Percentiles rank a stretch among this genome's conserved stretches.
Evolutionary conservation across 2,888 invertebrate genomes (phyloP).

Genomic region (Synanthedon andrenaeformis): DNA sequence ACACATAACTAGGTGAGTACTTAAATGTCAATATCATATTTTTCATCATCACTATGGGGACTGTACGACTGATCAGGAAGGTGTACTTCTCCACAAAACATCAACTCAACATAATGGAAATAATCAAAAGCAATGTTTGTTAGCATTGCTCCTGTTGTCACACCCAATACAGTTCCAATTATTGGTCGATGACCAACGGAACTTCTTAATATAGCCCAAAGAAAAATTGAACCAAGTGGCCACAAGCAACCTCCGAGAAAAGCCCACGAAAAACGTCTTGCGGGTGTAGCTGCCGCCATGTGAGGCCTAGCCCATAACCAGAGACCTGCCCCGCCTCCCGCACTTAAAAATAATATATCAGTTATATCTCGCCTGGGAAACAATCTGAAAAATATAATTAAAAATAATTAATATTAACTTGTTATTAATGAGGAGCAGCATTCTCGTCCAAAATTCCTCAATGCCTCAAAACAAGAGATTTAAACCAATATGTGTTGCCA

Average conservation of each 20-base stretch:
- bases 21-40: slow-evolving; percentile 64
- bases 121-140: slow-evolving; percentile 74
- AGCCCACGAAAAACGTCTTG: slow-evolving; percentile 76
- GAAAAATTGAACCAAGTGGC: slow-evolving; percentile 89
- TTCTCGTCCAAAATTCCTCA: too few relatives aligned
- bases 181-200: slow-evolving; percentile 78
- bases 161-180: slow-evolving; percentile 75
- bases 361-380: slow-evolving; percentile 82
- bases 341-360: slow-evolving; percentile 83
- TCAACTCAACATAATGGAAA: slow-evolving; percentile 72
- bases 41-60: slow-evolving; percentile 66
- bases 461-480: neutral
- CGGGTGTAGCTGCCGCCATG: slow-evolving; percentile 73
- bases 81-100: slow-evolving; percentile 66
- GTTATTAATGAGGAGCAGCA: neutral
- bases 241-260: slow-evolving; percentile 83
- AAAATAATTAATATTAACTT: neutral
- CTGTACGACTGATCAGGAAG: slow-evolving; percentile 54
- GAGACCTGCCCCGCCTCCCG: slow-evolving; percentile 84
- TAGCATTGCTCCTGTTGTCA: slow-evolving; percentile 77
- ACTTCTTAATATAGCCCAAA: slow-evolving; percentile 89
- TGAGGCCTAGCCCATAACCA: slow-evolving; percentile 87
- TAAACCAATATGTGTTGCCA: neutral
- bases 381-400: slow-evolving; percentile 62
- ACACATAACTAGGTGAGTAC: slow-evolving; percentile 4